Evolutionary conservation across 2,113 vertebrate genomes (phyloP), one percentile per base, ranked within the genome.

Genomic region (Circaetus gallicus): DNA sequence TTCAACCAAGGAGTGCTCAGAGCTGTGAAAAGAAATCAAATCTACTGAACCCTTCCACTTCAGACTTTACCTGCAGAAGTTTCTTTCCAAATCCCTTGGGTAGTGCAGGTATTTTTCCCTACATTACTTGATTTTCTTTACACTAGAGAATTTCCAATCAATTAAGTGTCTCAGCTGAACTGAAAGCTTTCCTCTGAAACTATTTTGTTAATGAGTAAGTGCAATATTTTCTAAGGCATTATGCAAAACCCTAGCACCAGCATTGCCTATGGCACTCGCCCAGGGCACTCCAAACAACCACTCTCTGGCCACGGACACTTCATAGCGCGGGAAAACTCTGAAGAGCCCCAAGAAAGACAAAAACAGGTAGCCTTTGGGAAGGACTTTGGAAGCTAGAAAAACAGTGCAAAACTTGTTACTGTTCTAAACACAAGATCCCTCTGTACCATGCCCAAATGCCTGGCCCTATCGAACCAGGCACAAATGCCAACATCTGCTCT

Each of bases 321-420:
- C 16, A 3, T 0, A 36, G 36, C 2, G 9, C 2, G 1, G 45
- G 45, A 19, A 13, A 70, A n/a, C 24, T 24, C 59, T n/a, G n/a
- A 49, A 45, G 7, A 87, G 12, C 43, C 78, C 47, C 53, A 7
- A 11, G 65, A 16, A 31, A 50, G 50, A 13, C 40, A 24, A 15
- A 24, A 61, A 4, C 14, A 71, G 36, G 45, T 5, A 55, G 67
- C 25, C 45, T 70, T 19, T 20, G 36, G 61, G 42, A 74, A 74
- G 59, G 56, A 10, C 21, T 77, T 17, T 26, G 84, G 63, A 58
- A 83, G 31, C 12, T 13, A 36, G 15, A 29, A 74, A 34, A 72
- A 47, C 17, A 43, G 9, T 9, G 38, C 29, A 25, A 0, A 22
- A 16, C 9, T 28, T 66, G n/a, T 36, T 52, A 2, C 34, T 49